phyloP scores from a whole-genome alignment of 2,888 invertebrate genomes.

The Helicoverpa assulta region DNA sequence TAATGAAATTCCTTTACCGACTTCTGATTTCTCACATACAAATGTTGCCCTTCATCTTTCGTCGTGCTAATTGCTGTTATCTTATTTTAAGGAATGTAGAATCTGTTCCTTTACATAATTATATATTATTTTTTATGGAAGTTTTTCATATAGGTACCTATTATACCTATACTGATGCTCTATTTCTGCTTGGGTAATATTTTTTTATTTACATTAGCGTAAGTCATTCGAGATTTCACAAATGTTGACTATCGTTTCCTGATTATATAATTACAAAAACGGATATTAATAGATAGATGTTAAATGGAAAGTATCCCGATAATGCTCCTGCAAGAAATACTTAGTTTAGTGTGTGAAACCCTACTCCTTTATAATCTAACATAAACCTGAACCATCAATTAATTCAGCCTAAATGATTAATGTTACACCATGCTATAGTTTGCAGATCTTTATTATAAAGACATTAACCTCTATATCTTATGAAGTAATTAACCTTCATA shows the following conservation, averaged over 20 bases:
- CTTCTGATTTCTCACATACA: slow-evolving; percentile 19
- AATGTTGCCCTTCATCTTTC: slow-evolving; percentile 23
- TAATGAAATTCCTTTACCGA: slow-evolving; percentile 27
- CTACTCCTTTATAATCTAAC: background rate
- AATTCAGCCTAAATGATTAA: slow-evolving; percentile 26
- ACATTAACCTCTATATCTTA: slow-evolving; percentile 46
- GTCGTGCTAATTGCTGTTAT: slow-evolving; percentile 29
- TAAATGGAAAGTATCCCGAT: too few species aligned
- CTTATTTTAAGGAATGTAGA: slow-evolving; percentile 31
- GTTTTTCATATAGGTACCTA: too few species aligned
- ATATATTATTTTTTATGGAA: background rate
- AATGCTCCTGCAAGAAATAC: too few species aligned
- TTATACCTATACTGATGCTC: too few species aligned
- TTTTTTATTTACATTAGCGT: too few species aligned
- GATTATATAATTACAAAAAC: too few species aligned
- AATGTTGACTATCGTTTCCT: too few species aligned
- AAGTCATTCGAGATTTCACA: too few species aligned
- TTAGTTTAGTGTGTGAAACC: too few species aligned
- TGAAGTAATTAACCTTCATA: slow-evolving; percentile 11
- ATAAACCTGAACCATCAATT: background rate
- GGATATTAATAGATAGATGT: too few species aligned
- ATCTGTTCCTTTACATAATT: slow-evolving; percentile 1
- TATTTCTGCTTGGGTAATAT: too few species aligned
- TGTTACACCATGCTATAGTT: slow-evolving; percentile 14
- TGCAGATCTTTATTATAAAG: slow-evolving; percentile 32